Conservation (phyloP, 2,113 vertebrate species). For the Etheostoma cragini region DNA sequence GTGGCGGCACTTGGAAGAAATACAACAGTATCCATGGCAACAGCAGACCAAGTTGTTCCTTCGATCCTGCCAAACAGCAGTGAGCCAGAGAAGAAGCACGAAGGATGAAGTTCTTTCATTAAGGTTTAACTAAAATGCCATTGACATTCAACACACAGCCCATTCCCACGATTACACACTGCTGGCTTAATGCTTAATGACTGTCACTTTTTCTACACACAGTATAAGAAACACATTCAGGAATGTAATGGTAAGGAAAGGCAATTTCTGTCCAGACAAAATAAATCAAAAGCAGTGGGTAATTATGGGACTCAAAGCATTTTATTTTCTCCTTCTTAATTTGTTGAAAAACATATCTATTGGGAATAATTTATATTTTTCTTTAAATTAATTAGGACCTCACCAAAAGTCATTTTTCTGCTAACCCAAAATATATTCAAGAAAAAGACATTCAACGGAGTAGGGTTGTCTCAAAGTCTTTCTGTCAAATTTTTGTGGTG, state of each 20-base stretch:
- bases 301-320: background rate
- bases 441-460: background rate
- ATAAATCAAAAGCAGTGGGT: background rate
- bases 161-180: background rate
- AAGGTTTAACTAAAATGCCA: conserved; percentile 39
- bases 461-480: background rate
- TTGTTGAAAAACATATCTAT: background rate
- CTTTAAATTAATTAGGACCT: background rate
- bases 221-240: background rate
- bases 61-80: conserved; percentile 55
- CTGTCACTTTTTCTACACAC: background rate
- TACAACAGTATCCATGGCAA: conserved; percentile 79
- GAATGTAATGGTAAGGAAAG: background rate
- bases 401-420: background rate
- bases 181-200: background rate
- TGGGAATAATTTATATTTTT: background rate
- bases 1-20: conserved; percentile 46
- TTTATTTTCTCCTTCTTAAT: background rate
- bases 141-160: conserved; percentile 10
- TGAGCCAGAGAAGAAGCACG: conserved; percentile 44
- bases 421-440: conserved; percentile 4
- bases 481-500: background rate
- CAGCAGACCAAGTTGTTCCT: conserved; percentile 68
- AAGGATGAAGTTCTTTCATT: conserved; percentile 64
- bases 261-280: background rate